Evolutionary conservation across 2,888 invertebrate species (phyloP).

Genomic region (Lysandra coridon): DNA sequence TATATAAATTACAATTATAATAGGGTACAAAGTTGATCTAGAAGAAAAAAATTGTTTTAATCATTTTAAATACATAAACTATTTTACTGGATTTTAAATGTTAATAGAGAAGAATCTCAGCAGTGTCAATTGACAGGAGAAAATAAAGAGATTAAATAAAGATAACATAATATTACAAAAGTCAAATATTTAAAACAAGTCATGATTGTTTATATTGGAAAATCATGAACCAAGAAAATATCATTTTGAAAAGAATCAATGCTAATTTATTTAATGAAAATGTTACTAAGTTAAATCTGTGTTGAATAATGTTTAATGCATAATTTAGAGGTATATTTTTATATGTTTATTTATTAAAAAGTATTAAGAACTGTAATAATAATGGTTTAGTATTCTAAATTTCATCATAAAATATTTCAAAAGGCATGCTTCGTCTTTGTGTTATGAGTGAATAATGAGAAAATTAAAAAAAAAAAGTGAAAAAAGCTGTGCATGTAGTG

Average conservation of each 20-base stretch:
- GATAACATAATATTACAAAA: conserved; percentile 39
- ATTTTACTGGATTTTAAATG: conserved; percentile 37
- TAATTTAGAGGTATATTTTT: conserved; percentile 75
- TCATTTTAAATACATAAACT: conserved; percentile 36
- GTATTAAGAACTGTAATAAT: conserved; percentile 63
- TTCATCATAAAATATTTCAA: conserved; percentile 46
- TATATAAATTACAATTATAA: conserved; percentile 42
- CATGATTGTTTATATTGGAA: conserved; percentile 38
- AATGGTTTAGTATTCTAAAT: conserved; percentile 54
- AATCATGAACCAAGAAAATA: conserved; percentile 41
- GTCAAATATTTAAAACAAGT: conserved; percentile 38
- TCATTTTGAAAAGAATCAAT: conserved; percentile 48
- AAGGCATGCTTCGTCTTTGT: conserved; percentile 37
- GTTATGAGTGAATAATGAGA: conserved; percentile 26
- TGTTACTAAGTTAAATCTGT: conserved; percentile 69
- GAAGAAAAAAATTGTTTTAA: conserved; percentile 41
- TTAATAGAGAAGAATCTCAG: conserved; percentile 60
- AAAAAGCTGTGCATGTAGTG: conserved; percentile 31
- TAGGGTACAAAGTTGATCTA: conserved; percentile 70
- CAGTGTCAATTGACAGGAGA: conserved; percentile 37
- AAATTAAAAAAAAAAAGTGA: conserved; percentile 16
- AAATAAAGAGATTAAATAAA: conserved; percentile 44
- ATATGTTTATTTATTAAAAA: conserved; percentile 73
- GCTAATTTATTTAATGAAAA: conserved; percentile 53
- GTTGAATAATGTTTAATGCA: conserved; percentile 70